These are phyloP conservation scores for Helicoverpa zea DNA, from an alignment of 1,140 invertebrate species.

Conservation along the genomic window DNA sequence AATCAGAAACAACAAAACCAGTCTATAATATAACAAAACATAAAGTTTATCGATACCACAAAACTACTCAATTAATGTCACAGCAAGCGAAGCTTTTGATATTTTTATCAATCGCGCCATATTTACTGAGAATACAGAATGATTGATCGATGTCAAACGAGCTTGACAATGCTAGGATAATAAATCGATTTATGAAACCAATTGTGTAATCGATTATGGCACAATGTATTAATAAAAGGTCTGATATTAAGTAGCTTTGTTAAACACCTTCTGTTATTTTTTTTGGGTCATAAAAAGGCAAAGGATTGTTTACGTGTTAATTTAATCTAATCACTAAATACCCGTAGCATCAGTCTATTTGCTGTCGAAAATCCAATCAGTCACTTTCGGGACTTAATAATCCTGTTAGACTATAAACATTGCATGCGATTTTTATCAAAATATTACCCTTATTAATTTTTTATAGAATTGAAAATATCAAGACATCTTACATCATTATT, in stretches of 20 bases:
- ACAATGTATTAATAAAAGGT: constrained; percentile 37
- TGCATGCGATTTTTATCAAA: too few relatives aligned
- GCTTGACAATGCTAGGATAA: constrained; percentile 39
- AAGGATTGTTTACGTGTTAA: too few relatives aligned
- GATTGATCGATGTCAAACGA: constrained; percentile 54
- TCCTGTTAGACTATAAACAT: too few relatives aligned
- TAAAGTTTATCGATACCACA: constrained; percentile 53
- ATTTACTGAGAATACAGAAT: constrained; percentile 45
- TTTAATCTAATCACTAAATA: too few relatives aligned
- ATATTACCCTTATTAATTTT: too few relatives aligned
- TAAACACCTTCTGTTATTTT: neutral
- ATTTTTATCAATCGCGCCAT: constrained; percentile 49
- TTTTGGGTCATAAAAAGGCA: neutral
- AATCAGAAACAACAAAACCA: neutral
- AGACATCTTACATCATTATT: too few relatives aligned
- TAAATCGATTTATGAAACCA: constrained; percentile 36
- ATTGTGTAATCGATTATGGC: constrained; percentile 44
- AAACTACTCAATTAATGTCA: constrained; percentile 57
- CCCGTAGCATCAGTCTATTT: too few relatives aligned
- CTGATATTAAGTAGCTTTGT: neutral
- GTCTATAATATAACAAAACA: constrained; percentile 20
- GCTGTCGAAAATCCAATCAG: too few relatives aligned
- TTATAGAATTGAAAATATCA: too few relatives aligned
- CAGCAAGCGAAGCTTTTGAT: constrained; percentile 45
- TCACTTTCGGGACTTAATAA: too few relatives aligned